Conservation (phyloP, 1,140 invertebrate species). For the Diorhabda sublineata region DNA sequence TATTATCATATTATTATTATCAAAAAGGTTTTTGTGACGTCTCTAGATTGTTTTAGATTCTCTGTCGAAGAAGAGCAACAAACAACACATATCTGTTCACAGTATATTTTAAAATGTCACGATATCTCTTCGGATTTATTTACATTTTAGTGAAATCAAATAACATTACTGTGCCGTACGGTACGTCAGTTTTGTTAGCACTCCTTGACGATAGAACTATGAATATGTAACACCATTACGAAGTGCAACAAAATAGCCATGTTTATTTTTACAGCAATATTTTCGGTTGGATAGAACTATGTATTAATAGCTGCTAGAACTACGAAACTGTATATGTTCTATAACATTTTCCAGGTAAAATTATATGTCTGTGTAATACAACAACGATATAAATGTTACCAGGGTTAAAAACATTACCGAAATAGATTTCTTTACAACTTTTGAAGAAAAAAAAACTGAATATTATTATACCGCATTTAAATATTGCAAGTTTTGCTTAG, state of each 20-base stretch:
- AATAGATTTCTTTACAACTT: too few species aligned
- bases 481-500: too few species aligned
- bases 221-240: not conserved
- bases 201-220: conserved; percentile 5
- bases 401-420: too few species aligned
- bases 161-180: conserved; percentile 16
- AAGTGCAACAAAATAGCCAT: not conserved
- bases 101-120: conserved; percentile 34
- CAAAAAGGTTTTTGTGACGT: too few species aligned
- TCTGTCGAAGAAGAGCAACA: conserved; percentile 20
- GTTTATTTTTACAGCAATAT: not conserved
- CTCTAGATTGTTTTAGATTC: conserved; percentile 21
- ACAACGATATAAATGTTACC: too few species aligned
- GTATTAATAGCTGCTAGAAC: not conserved
- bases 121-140: conserved; percentile 27
- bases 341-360: not conserved
- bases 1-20: too few species aligned
- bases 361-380: too few species aligned
- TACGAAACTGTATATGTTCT: not conserved
- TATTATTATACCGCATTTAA: too few species aligned
- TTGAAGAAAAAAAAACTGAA: too few species aligned
- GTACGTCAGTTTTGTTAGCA: not conserved
- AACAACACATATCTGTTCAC: conserved; percentile 32
- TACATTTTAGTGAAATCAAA: conserved; percentile 29
- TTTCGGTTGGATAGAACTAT: not conserved